Percentiles rank a stretch among this genome's conserved stretches.
Evolutionary conservation across 1,140 invertebrate species (phyloP).

Genomic region (Macrobrachium nipponense): DNA sequence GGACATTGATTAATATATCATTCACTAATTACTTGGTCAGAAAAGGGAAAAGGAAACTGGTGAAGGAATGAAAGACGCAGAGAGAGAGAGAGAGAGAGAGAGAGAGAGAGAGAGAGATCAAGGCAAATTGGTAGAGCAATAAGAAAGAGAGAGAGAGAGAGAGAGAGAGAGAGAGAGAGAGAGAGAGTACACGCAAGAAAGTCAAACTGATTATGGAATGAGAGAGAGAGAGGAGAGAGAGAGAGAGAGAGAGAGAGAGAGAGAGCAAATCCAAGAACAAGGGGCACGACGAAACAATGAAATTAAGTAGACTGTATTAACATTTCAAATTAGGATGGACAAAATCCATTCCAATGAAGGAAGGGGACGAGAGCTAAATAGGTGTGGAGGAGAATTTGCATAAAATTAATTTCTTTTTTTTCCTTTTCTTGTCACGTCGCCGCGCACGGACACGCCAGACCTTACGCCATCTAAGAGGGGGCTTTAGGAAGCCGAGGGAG

Average conservation of each 20-base stretch:
- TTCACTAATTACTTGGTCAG: no score
- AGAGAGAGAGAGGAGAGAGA: not conserved
- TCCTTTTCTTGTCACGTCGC: no score
- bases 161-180: slow-evolving; percentile 2
- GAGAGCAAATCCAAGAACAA: not conserved
- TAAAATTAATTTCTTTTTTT: no score
- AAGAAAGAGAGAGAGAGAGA: not conserved
- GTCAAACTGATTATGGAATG: not conserved
- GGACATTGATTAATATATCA: no score
- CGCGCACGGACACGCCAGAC: no score
- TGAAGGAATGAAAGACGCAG: not conserved
- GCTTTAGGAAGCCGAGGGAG: no score
- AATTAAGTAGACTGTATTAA: not conserved
- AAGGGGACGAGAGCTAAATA: no score
- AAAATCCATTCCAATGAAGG: no score
- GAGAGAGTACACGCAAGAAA: not conserved
- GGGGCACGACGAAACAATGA: slow-evolving; percentile 2
- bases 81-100: slow-evolving; percentile 8
- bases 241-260: slow-evolving; percentile 23
- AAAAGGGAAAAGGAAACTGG: not conserved
- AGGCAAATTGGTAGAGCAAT: not conserved
- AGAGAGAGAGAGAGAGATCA: not conserved
- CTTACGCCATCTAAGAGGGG: no score
- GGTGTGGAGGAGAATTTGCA: no score
- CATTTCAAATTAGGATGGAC: no score